Conservation (phyloP, 2,888 invertebrate genomes). For the Tortrix viridana region DNA sequence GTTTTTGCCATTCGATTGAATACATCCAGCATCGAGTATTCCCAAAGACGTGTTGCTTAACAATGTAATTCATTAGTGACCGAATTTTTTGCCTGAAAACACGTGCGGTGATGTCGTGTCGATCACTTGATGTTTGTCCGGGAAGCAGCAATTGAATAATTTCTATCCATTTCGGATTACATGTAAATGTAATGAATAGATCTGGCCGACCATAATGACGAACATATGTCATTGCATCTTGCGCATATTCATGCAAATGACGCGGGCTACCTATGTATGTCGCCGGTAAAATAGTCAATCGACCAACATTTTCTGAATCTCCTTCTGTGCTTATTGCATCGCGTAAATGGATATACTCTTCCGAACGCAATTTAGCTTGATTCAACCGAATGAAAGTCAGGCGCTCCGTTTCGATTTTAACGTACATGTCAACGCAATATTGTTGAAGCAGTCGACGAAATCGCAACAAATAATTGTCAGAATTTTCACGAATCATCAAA, state of each 20-base stretch:
- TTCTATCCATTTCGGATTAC: constrained; percentile 47
- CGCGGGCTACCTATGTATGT: constrained; percentile 10
- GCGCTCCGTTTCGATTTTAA: constrained; percentile 1
- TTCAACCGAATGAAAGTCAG: not conserved
- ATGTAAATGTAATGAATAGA: constrained; percentile 42
- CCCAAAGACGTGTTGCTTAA: constrained; percentile 43
- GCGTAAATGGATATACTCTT: constrained; percentile 43
- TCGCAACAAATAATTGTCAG: not conserved
- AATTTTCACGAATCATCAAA: constrained; percentile 11
- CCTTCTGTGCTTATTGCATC: constrained; percentile 41
- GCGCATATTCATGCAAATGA: not conserved
- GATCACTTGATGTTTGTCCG: constrained; percentile 43
- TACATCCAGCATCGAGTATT: constrained; percentile 43
- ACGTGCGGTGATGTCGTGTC: constrained; percentile 49
- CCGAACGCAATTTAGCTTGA: not conserved
- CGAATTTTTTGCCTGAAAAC: constrained; percentile 43
- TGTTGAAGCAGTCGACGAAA: not conserved
- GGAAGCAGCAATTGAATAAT: constrained; percentile 39
- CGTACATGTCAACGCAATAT: not conserved
- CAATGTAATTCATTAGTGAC: constrained; percentile 38
- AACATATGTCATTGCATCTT: constrained; percentile 4
- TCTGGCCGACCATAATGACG: not conserved
- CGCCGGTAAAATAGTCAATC: constrained; percentile 45
- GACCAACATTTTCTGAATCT: constrained; percentile 43
- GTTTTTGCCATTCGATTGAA: constrained; percentile 14